phyloP scores from a whole-genome alignment of 2,888 invertebrate genomes.

The Caenorhabditis sp. region DNA sequence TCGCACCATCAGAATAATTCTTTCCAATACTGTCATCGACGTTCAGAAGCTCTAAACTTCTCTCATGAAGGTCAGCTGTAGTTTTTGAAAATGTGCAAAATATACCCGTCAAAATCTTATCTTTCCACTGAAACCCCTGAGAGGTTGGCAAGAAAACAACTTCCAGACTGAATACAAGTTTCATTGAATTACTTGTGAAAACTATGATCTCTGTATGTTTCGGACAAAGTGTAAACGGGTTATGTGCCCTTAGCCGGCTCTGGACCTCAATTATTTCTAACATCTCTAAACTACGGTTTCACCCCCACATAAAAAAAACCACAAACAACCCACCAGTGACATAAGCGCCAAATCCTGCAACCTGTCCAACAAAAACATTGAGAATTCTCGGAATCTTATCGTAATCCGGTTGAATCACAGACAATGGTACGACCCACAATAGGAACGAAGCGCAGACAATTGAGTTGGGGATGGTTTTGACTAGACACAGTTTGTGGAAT shows the following conservation, averaged over 20 bases:
- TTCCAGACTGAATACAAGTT: too few relatives aligned
- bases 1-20: too few relatives aligned
- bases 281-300: neutral
- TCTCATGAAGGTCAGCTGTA: too few relatives aligned
- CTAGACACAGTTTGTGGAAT: constrained; percentile 57
- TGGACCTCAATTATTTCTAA: too few relatives aligned
- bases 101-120: too few relatives aligned
- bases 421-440: constrained; percentile 55
- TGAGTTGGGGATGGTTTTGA: constrained; percentile 56
- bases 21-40: too few relatives aligned
- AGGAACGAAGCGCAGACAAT: constrained; percentile 56
- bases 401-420: constrained; percentile 46
- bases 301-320: neutral
- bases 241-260: neutral
- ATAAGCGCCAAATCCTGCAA: constrained; percentile 57
- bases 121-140: too few relatives aligned
- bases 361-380: constrained; percentile 52
- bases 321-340: constrained; percentile 35
- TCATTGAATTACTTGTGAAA: too few relatives aligned
- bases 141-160: too few relatives aligned
- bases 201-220: too few relatives aligned
- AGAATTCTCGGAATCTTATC: constrained; percentile 38
- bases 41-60: too few relatives aligned
- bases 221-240: neutral
- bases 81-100: too few relatives aligned